Conservation (phyloP, 2,888 invertebrate species). For the Unio pictorum region DNA sequence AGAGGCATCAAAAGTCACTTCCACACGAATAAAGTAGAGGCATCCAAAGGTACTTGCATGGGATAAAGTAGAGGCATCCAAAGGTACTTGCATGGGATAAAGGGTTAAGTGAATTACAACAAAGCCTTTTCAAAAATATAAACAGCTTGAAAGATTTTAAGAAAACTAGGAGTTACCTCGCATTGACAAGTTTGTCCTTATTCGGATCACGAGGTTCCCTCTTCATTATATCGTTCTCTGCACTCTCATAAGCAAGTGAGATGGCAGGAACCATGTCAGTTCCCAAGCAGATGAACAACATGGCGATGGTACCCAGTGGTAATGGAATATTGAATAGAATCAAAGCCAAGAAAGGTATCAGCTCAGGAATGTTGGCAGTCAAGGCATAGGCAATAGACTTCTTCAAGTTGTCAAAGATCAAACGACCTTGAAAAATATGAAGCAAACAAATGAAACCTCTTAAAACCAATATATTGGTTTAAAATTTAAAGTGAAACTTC, state of each 20-base stretch:
- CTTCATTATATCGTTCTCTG: conserved; percentile 96
- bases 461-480: too few relatives aligned
- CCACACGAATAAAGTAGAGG: too few relatives aligned
- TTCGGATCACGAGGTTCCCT: conserved; percentile 90
- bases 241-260: conserved; percentile 91
- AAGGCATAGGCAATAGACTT: conserved; percentile 98
- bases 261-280: conserved; percentile 98
- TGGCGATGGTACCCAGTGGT: conserved; percentile 96
- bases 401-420: conserved; percentile 98
- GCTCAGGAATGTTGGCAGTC: conserved; percentile 98
- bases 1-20: too few relatives aligned
- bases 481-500: too few relatives aligned
- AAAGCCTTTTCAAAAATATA: too few relatives aligned
- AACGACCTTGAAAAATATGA: conserved; percentile 67
- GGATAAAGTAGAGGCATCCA: too few relatives aligned
- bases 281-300: conserved; percentile 98
- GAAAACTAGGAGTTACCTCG: conserved; percentile 80
- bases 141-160: background rate
- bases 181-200: conserved; percentile 94
- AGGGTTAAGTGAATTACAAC: too few relatives aligned
- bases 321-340: conserved; percentile 95
- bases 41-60: too few relatives aligned
- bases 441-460: background rate
- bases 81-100: too few relatives aligned
- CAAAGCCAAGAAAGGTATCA: conserved; percentile 97